phyloP scores from a whole-genome alignment of 2,888 invertebrate genomes.

The Coecobrya sp. region DNA sequence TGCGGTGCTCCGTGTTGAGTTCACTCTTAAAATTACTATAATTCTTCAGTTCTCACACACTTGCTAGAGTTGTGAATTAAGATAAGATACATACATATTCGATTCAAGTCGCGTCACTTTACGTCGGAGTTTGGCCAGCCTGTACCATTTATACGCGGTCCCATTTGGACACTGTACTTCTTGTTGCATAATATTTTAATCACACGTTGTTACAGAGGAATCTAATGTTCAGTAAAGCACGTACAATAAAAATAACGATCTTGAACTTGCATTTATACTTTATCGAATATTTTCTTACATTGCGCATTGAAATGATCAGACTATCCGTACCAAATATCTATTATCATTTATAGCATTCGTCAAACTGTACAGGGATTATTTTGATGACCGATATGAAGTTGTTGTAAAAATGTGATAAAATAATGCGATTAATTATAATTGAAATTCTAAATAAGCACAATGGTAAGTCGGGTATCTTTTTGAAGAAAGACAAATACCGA shows the following conservation, averaged over 20 bases:
- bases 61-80: background rate
- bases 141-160: too few species aligned
- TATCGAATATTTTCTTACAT: background rate
- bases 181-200: background rate
- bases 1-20: background rate
- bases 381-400: background rate
- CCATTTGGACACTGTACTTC: too few species aligned
- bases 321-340: too few species aligned
- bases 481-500: background rate
- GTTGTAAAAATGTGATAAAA: background rate
- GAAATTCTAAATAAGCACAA: too few species aligned
- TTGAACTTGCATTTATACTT: background rate
- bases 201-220: background rate
- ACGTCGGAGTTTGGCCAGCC: too few species aligned
- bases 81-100: background rate
- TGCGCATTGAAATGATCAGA: background rate
- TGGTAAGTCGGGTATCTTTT: background rate
- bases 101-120: background rate
- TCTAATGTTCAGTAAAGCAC: background rate
- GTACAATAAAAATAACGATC: background rate
- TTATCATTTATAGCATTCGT: too few species aligned
- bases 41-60: conserved; percentile 17
- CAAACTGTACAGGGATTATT: too few species aligned
- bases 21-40: conserved; percentile 4
- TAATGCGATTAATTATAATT: background rate